Conservation (phyloP, 2,797 vertebrate species). For the Paramormyrops hopkinsi region DNA sequence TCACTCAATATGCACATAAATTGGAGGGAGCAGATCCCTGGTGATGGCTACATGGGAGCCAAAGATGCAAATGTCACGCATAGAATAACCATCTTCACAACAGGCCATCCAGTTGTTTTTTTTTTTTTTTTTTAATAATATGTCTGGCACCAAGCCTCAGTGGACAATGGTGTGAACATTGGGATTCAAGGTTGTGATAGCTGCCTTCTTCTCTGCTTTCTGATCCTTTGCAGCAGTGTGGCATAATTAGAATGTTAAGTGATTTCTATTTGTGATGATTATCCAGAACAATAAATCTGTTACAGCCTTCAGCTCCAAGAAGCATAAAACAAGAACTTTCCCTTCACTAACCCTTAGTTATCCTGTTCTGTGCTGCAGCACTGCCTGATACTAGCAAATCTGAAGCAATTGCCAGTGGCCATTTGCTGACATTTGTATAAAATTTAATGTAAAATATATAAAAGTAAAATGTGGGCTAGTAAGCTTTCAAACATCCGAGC, state of each 20-base stretch:
- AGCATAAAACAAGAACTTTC: slow-evolving; percentile 37
- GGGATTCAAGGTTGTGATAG: slow-evolving; percentile 53
- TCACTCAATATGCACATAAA: slow-evolving; percentile 71
- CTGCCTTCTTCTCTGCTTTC: slow-evolving; percentile 48
- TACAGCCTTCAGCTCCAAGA: slow-evolving; percentile 47
- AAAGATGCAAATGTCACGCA: slow-evolving; percentile 62
- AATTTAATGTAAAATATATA: not conserved
- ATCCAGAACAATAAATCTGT: slow-evolving; percentile 53
- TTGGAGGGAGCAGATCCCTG: slow-evolving; percentile 53
- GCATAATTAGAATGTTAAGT: slow-evolving; percentile 55
- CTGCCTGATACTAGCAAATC: not conserved
- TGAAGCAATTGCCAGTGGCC: not conserved
- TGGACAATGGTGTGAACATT: slow-evolving; percentile 21
- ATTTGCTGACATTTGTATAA: not conserved
- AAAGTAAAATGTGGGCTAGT: not conserved
- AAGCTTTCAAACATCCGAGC: not conserved
- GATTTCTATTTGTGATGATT: slow-evolving; percentile 55
- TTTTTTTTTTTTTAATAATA: not conserved
- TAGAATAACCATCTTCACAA: slow-evolving; percentile 28
- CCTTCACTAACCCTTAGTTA: slow-evolving; percentile 41
- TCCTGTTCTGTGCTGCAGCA: not conserved
- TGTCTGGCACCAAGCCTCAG: slow-evolving; percentile 3
- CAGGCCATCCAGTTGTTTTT: slow-evolving; percentile 40
- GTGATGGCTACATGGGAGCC: slow-evolving; percentile 53
- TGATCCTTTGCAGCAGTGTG: slow-evolving; percentile 48